Evolutionary conservation across 1,140 invertebrate species (phyloP).

Genomic region (Pachyrhynchus sulphureomaculatus): DNA sequence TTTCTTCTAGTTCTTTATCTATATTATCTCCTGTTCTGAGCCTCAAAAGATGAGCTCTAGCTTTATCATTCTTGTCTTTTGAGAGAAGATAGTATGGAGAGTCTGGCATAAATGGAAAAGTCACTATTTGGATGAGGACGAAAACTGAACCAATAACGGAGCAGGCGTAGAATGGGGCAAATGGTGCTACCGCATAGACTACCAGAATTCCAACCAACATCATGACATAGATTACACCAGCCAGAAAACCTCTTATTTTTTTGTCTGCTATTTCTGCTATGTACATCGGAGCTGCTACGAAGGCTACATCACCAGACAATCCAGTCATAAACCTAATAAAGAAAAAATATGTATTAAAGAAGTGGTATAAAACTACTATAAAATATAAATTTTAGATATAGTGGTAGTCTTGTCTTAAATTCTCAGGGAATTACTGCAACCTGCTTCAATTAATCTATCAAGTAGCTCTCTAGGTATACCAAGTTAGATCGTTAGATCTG

Average conservation of each 20-base stretch:
- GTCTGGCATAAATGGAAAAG: constrained; percentile 45
- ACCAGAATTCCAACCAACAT: constrained; percentile 41
- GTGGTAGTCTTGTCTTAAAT: no score
- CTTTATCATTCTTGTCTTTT: constrained; percentile 52
- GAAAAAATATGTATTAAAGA: not conserved
- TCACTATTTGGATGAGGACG: constrained; percentile 32
- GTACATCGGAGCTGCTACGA: constrained; percentile 47
- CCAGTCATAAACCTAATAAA: constrained; percentile 47
- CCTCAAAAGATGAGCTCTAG: constrained; percentile 54
- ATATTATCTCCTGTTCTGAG: constrained; percentile 53
- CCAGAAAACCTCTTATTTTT: constrained; percentile 43
- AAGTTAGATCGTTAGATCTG: no score
- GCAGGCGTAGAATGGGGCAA: constrained; percentile 35
- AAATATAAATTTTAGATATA: no score
- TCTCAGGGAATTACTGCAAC: no score
- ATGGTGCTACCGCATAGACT: constrained; percentile 42
- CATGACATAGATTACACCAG: constrained; percentile 43
- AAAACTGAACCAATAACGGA: constrained; percentile 41
- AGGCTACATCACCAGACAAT: constrained; percentile 44
- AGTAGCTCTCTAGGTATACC: no score
- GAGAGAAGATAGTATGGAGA: constrained; percentile 43
- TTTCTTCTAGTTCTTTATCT: constrained; percentile 53
- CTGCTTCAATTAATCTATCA: no score
- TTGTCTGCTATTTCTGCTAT: constrained; percentile 48
- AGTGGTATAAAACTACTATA: no score